Conservation (phyloP, 2,888 invertebrate genomes). For the Dynastes tityus region DNA sequence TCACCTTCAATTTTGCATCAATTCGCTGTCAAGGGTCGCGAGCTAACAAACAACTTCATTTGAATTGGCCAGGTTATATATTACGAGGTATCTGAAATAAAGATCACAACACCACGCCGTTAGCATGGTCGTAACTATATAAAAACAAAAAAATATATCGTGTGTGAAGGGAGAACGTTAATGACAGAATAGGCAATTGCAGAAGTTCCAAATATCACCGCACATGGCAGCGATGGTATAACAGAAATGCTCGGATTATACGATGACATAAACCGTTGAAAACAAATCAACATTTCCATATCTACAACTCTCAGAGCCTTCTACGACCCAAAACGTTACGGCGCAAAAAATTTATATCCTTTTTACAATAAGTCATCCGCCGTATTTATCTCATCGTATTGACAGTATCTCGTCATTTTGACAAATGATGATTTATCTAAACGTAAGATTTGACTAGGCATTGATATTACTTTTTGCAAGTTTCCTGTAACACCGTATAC, state of each 20-base stretch:
- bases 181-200: conserved; percentile 51
- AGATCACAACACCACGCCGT: conserved; percentile 23
- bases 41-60: conserved; percentile 9
- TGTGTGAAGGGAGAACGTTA: conserved; percentile 11
- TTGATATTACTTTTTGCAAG: no score
- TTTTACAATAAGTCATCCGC: conserved; percentile 58
- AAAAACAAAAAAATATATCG: conserved; percentile 36
- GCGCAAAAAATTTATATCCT: conserved; percentile 49
- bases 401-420: conserved; percentile 45
- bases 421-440: conserved; percentile 49
- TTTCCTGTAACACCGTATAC: no score
- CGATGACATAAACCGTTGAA: conserved; percentile 54
- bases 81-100: conserved; percentile 44
- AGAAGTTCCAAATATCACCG: conserved; percentile 54
- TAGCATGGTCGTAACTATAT: conserved; percentile 32
- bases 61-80: conserved; percentile 39
- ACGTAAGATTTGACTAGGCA: conserved; percentile 15
- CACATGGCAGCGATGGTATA: conserved; percentile 45
- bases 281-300: conserved; percentile 47
- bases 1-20: conserved; percentile 14
- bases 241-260: conserved; percentile 51
- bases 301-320: conserved; percentile 12
- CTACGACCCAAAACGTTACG: conserved; percentile 12
- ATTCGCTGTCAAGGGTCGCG: conserved; percentile 1
- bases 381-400: conserved; percentile 48